A percentile compares a stretch with the other conserved stretches of the same genome.
Conservation (phyloP, 2,888 invertebrate species). For the Drosophila barbarae region DNA sequence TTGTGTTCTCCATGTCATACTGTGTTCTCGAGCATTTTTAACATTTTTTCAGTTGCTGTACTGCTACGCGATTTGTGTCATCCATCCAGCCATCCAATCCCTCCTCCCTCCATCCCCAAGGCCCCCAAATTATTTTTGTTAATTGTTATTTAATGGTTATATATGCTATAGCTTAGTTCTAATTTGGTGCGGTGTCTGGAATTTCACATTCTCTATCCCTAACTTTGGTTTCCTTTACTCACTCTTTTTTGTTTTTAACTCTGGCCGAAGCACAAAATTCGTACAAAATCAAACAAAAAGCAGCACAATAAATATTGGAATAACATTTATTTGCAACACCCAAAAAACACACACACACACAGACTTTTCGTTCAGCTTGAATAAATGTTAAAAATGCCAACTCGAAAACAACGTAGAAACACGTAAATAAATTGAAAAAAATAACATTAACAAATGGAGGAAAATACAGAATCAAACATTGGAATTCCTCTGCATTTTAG, state of each 20-base stretch:
- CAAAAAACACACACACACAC: constrained; percentile 29
- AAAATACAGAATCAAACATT: constrained; percentile 11
- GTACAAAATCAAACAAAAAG: constrained; percentile 39
- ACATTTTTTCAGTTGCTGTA: constrained; percentile 47
- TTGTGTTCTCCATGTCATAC: constrained; percentile 34
- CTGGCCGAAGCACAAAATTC: constrained; percentile 7
- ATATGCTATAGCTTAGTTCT: constrained; percentile 58
- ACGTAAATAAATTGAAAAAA: constrained; percentile 28
- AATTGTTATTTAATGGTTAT: constrained; percentile 60
- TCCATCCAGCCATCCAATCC: constrained; percentile 21
- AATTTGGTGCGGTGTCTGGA: constrained; percentile 52
- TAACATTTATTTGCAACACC: constrained; percentile 46
- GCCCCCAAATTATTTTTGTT: constrained; percentile 40
- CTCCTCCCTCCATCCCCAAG: constrained; percentile 10
- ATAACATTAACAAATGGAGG: constrained; percentile 36
- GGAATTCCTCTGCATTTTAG: constrained; percentile 25
- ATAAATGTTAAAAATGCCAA: constrained; percentile 59
- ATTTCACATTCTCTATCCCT: constrained; percentile 20
- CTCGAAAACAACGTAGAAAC: constrained; percentile 59
- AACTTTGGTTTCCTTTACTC: constrained; percentile 43
- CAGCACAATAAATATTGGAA: constrained; percentile 74
- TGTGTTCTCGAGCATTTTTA: constrained; percentile 35
- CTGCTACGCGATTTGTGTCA: constrained; percentile 17
- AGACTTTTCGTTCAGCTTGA: constrained; percentile 53
- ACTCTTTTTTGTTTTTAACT: constrained; percentile 1